A percentile compares a stretch with the other conserved stretches of the same genome.
Evolutionary conservation across 2,113 vertebrate genomes (phyloP).

Genomic region (Oreochromis spilurus): DNA sequence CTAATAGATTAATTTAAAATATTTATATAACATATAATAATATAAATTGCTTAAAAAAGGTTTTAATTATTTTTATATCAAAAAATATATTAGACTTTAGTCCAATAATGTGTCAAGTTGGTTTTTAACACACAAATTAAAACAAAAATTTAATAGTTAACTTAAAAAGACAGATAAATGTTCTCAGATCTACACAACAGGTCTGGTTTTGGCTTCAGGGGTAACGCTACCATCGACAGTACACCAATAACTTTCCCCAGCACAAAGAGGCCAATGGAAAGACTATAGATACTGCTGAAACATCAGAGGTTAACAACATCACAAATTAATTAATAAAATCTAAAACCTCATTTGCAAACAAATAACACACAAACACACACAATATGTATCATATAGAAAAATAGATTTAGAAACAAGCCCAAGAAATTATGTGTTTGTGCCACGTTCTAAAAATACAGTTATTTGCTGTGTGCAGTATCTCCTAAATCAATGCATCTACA

Average conservation of each 20-base stretch:
- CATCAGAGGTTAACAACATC: background rate
- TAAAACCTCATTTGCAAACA: background rate
- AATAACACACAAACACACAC: background rate
- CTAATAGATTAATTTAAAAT: background rate
- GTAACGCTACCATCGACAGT: constrained; percentile 61
- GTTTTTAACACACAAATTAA: background rate
- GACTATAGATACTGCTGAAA: background rate
- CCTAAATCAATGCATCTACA: background rate
- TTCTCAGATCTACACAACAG: constrained; percentile 8
- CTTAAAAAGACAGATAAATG: background rate
- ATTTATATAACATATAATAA: background rate
- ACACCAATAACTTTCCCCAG: constrained; percentile 73
- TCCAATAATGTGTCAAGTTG: background rate
- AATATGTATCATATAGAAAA: background rate
- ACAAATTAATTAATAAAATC: background rate
- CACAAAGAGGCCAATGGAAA: constrained; percentile 52
- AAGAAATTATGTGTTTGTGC: background rate
- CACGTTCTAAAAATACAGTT: background rate
- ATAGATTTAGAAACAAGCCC: background rate
- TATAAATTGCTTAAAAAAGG: background rate
- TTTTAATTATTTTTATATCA: background rate
- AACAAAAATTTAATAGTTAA: background rate
- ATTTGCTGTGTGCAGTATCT: background rate
- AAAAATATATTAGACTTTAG: background rate
- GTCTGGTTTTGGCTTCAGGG: constrained; percentile 40